Evolutionary conservation across 2,888 invertebrate species (phyloP).

Genomic region (Ypsolopha sequella): DNA sequence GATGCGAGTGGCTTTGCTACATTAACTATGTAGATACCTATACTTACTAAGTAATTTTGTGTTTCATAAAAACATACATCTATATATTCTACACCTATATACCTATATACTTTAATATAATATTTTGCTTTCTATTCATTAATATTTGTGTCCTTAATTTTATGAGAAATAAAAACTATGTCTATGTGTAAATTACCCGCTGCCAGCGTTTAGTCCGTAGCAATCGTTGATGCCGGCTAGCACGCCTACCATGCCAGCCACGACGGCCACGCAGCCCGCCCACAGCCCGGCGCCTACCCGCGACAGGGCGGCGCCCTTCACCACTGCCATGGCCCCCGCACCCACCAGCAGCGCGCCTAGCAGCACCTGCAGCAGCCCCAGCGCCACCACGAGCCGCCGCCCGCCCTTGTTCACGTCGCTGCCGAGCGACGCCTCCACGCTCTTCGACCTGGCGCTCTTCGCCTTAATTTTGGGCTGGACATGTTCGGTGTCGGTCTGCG

Average conservation of each 20-base stretch:
- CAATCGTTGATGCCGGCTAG: constrained; percentile 72
- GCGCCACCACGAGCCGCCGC: constrained; percentile 54
- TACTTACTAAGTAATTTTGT: too few relatives aligned
- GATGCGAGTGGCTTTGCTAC: too few relatives aligned
- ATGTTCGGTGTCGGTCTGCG: constrained; percentile 12
- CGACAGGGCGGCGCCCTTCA: constrained; percentile 71
- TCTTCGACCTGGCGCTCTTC: constrained; percentile 32
- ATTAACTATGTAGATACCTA: too few relatives aligned
- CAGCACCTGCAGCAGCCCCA: constrained; percentile 72
- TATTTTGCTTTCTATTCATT: too few relatives aligned
- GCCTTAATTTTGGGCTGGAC: constrained; percentile 24
- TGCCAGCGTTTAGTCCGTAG: constrained; percentile 46
- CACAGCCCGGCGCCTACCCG: constrained; percentile 76
- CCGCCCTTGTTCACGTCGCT: constrained; percentile 17
- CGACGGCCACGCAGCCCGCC: constrained; percentile 75
- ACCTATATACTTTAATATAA: too few relatives aligned
- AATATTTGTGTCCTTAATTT: too few relatives aligned
- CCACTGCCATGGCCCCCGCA: constrained; percentile 73
- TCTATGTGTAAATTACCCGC: constrained; percentile 32
- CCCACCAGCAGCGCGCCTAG: constrained; percentile 74
- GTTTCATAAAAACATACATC: not conserved
- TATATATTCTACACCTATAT: too few relatives aligned
- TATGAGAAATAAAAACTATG: too few relatives aligned
- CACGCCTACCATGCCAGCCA: constrained; percentile 73
- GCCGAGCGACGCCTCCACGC: constrained; percentile 38